phyloP scores from a whole-genome alignment of 2,113 vertebrate genomes.

The Dicerorhinus sumatrensis region DNA sequence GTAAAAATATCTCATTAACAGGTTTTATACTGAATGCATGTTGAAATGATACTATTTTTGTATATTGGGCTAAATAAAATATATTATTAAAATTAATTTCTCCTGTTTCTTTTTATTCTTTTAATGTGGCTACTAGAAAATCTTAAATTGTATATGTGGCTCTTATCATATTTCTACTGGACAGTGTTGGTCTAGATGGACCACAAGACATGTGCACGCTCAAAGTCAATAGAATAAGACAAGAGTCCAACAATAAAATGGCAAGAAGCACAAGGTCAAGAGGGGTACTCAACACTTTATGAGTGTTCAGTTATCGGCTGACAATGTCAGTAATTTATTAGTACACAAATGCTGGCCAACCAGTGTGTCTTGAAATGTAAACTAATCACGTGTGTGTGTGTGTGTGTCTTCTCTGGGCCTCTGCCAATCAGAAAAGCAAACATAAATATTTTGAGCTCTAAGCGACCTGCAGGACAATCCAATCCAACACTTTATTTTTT shows the following conservation, averaged over 20 bases:
- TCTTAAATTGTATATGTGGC: not conserved
- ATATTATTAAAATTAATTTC: constrained; percentile 15
- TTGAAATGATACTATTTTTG: not conserved
- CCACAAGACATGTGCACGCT: not conserved
- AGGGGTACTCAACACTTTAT: not conserved
- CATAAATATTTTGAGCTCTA: not conserved
- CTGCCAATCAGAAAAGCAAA: not conserved
- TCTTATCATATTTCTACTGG: not conserved
- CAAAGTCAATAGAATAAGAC: not conserved
- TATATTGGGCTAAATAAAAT: not conserved
- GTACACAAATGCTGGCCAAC: not conserved
- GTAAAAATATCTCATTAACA: not conserved
- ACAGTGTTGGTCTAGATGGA: not conserved
- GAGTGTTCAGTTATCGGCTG: not conserved
- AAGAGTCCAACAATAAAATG: not conserved
- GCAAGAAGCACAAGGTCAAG: not conserved
- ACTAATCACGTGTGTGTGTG: not conserved
- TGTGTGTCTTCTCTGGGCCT: not conserved
- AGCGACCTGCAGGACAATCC: not conserved
- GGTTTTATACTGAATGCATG: not conserved
- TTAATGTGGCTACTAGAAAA: not conserved
- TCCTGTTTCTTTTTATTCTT: not conserved
- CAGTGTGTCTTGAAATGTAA: not conserved
- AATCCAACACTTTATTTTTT: not conserved
- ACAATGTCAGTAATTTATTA: not conserved